These are phyloP conservation scores for Malthinus flaveolus DNA, from an alignment of 2,888 invertebrate genomes.

Conservation along the genomic window DNA sequence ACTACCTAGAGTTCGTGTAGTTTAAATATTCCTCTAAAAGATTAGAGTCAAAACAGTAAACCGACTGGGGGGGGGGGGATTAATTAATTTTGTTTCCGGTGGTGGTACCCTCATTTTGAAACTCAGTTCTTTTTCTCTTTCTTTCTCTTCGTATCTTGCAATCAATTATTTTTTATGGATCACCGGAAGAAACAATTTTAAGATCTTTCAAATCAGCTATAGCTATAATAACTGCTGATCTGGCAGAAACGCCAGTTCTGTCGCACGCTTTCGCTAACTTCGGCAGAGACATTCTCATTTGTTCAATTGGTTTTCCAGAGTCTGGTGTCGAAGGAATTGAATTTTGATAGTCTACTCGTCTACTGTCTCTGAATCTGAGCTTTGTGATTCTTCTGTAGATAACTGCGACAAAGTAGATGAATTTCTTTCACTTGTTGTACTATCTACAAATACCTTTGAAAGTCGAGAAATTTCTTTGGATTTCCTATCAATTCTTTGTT, in stretches of 20 bases:
- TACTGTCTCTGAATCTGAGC: too few species aligned
- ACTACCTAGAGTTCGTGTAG: too few species aligned
- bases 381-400: too few species aligned
- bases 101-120: neutral
- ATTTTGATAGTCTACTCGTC: too few species aligned
- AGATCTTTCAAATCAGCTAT: constrained; percentile 18
- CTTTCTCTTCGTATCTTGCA: constrained; percentile 21
- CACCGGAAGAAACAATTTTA: neutral
- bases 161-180: constrained; percentile 18
- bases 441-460: neutral
- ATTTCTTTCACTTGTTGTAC: too few species aligned
- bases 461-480: neutral
- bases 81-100: too few species aligned
- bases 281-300: constrained; percentile 14
- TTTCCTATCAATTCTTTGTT: neutral
- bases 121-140: constrained; percentile 10
- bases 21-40: too few species aligned
- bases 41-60: too few species aligned
- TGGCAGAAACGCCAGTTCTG: constrained; percentile 25
- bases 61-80: too few species aligned
- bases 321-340: too few species aligned
- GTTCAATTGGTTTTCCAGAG: neutral
- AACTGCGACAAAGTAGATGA: too few species aligned
- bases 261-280: constrained; percentile 22
- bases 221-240: constrained; percentile 24